A percentile compares a stretch with the other conserved stretches of the same genome.
Evolutionary conservation across 35 echinoderm and acorn worm species (phyloP).

Genomic region (Amphiura filiformis): DNA sequence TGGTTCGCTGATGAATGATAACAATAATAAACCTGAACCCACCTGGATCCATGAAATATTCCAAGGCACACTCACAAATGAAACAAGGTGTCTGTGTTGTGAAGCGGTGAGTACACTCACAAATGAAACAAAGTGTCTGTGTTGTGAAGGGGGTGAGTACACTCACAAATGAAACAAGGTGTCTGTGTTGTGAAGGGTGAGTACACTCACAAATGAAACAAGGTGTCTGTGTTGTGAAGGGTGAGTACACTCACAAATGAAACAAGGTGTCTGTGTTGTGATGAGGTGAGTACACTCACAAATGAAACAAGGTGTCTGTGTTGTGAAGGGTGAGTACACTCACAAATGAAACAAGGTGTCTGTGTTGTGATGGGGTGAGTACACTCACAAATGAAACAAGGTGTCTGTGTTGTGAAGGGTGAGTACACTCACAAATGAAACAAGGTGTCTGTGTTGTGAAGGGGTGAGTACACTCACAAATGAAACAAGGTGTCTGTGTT

Average conservation of each 20-base stretch:
- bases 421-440: no score
- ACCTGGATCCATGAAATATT: constrained; percentile 99
- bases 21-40: constrained; percentile 93
- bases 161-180: background rate
- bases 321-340: no score
- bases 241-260: background rate
- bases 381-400: no score
- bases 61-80: constrained; percentile 96
- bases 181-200: background rate
- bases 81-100: constrained; percentile 96
- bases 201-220: background rate
- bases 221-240: background rate
- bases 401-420: no score
- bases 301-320: no score
- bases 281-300: no score
- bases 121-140: background rate
- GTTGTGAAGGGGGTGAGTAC: background rate
- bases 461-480: no score
- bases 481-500: no score
- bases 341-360: no score
- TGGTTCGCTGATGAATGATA: constrained; percentile 68
- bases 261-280: no score
- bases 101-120: constrained; percentile 71
- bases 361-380: no score
- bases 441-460: no score